Percentiles rank a stretch among this genome's conserved stretches.
Evolutionary conservation across 2,797 vertebrate species (phyloP).

Genomic region (Etheostoma perlongum): DNA sequence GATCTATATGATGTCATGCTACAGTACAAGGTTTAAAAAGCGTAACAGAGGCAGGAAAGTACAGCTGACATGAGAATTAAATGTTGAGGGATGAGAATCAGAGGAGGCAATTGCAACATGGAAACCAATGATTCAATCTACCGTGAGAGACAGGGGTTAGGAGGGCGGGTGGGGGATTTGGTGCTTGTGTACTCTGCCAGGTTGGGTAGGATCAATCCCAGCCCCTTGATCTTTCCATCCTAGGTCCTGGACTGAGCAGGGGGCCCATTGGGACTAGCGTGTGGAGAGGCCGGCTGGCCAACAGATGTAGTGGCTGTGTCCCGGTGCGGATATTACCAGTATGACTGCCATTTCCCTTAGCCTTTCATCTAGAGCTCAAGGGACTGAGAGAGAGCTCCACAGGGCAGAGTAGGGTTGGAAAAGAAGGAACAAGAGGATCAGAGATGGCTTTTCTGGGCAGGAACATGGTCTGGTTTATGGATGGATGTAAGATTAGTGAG

Average conservation of each 20-base stretch:
- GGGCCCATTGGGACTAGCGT: constrained; percentile 61
- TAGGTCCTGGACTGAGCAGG: constrained; percentile 44
- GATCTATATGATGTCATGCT: constrained; percentile 14
- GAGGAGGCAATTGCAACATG: constrained; percentile 24
- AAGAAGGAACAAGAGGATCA: constrained; percentile 73
- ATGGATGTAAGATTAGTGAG: constrained; percentile 53
- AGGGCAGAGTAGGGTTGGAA: constrained; percentile 61
- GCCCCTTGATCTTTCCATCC: constrained; percentile 48
- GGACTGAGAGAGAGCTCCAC: constrained; percentile 57
- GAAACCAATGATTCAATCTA: constrained; percentile 57
- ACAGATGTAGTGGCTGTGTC: constrained; percentile 78
- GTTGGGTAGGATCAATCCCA: constrained; percentile 44
- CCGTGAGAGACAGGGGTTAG: constrained; percentile 61
- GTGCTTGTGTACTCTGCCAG: constrained; percentile 51
- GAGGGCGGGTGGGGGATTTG: constrained; percentile 57
- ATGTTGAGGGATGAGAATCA: constrained; percentile 16
- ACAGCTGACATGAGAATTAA: constrained; percentile 17
- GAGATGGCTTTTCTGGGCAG: constrained; percentile 57
- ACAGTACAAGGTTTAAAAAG: constrained; percentile 6
- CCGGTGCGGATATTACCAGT: constrained; percentile 79
- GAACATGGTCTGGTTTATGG: constrained; percentile 62
- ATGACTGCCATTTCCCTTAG: constrained; percentile 77
- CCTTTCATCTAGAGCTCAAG: constrained; percentile 78
- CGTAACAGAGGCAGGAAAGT: constrained; percentile 5
- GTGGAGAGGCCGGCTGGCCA: constrained; percentile 68